phyloP scores from a whole-genome alignment of 2,797 vertebrate species.

The Mormyrus hasselquistii region DNA sequence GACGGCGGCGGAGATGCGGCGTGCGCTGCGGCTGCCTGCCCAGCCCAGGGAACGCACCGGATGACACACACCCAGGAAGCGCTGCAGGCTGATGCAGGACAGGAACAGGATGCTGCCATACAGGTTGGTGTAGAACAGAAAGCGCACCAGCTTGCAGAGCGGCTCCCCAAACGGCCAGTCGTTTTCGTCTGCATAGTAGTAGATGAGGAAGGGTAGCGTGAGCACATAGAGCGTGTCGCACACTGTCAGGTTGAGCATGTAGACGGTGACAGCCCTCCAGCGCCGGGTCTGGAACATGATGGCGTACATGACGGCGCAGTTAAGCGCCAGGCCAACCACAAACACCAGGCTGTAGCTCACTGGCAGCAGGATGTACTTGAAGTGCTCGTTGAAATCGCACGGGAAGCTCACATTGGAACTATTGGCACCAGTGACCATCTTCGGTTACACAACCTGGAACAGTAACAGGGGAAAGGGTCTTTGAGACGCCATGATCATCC shows the following conservation, averaged over 20 bases:
- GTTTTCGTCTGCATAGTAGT: constrained; percentile 81
- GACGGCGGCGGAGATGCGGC: constrained; percentile 60
- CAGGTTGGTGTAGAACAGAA: constrained; percentile 92
- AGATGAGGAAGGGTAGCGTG: constrained; percentile 86
- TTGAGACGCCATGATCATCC: background rate
- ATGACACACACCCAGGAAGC: constrained; percentile 82
- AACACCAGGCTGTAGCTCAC: constrained; percentile 82
- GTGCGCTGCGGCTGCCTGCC: constrained; percentile 70
- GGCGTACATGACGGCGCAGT: constrained; percentile 70
- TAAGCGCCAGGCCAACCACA: constrained; percentile 76
- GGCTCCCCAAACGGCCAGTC: constrained; percentile 84
- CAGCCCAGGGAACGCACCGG: constrained; percentile 78
- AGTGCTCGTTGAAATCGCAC: constrained; percentile 78
- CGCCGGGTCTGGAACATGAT: constrained; percentile 82
- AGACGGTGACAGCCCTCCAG: constrained; percentile 87
- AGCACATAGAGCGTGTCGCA: constrained; percentile 84
- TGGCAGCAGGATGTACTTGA: constrained; percentile 86
- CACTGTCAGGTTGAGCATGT: constrained; percentile 90
- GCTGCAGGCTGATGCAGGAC: constrained; percentile 87
- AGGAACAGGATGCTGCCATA: constrained; percentile 93
- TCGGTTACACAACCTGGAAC: constrained; percentile 38
- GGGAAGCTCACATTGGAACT: constrained; percentile 34
- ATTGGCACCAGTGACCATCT: constrained; percentile 35
- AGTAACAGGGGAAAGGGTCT: background rate
- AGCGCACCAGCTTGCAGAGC: constrained; percentile 89